These are phyloP conservation scores for Carduelis carduelis DNA, from an alignment of 2,797 vertebrate species.

Conservation along the genomic window DNA sequence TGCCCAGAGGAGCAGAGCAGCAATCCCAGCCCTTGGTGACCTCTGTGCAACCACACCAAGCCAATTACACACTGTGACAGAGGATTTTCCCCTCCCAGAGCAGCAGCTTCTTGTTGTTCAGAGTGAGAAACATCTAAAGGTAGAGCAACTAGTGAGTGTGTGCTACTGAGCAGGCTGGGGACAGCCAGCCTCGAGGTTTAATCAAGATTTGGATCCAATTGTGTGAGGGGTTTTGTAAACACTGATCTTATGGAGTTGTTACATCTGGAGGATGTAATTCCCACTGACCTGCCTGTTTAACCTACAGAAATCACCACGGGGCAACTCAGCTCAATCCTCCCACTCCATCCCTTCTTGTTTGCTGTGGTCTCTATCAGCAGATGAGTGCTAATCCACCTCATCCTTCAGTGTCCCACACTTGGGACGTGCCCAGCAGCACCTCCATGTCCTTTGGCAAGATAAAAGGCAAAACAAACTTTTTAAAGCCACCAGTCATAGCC, in stretches of 20 bases:
- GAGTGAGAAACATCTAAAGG: background rate
- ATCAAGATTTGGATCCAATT: background rate
- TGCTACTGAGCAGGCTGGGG: background rate
- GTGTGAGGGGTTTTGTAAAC: background rate
- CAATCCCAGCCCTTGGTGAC: constrained; percentile 22
- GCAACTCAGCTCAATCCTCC: background rate
- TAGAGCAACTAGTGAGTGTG: background rate
- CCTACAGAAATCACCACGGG: background rate
- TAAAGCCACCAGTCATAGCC: background rate
- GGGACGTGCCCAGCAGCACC: background rate
- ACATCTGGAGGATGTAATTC: background rate
- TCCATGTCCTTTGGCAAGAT: background rate
- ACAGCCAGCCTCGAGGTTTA: background rate
- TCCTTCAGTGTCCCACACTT: background rate
- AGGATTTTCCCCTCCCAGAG: background rate
- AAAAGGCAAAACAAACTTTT: background rate
- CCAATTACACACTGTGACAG: constrained; percentile 9
- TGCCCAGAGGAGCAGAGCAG: constrained; percentile 20
- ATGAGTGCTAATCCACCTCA: background rate
- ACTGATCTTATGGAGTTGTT: background rate
- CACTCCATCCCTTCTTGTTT: background rate
- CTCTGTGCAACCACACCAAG: background rate
- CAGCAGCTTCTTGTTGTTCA: background rate
- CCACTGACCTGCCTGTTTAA: background rate
- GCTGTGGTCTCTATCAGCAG: background rate